Conservation (phyloP, 2,888 invertebrate genomes). For the Metopia argyrocephala region DNA sequence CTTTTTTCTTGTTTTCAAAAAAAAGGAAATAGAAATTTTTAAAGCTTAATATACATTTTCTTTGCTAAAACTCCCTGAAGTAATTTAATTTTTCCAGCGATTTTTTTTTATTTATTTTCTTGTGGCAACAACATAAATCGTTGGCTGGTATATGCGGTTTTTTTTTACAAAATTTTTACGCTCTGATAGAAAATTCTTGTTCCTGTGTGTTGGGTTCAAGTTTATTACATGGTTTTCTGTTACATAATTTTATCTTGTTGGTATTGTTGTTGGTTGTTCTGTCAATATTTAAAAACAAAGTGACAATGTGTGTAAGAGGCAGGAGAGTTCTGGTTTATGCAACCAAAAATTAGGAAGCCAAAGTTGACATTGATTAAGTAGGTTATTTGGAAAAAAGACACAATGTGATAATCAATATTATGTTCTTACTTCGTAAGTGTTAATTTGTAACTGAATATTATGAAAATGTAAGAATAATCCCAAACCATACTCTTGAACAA, state of each 20-base stretch:
- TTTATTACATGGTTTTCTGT: neutral
- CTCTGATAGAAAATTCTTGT: slow-evolving; percentile 1
- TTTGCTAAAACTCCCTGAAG: slow-evolving; percentile 13
- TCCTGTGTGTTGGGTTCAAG: neutral
- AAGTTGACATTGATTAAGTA: too few relatives aligned
- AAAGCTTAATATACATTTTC: neutral
- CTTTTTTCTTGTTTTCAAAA: neutral
- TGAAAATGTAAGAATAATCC: too few relatives aligned
- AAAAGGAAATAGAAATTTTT: neutral
- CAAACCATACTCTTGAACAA: too few relatives aligned
- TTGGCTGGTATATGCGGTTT: slow-evolving; percentile 14
- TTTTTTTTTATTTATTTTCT: neutral
- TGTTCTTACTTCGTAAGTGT: too few relatives aligned
- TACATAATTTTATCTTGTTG: slow-evolving; percentile 6
- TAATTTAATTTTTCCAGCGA: neutral
- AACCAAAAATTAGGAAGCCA: too few relatives aligned
- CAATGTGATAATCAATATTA: too few relatives aligned
- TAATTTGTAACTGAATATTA: too few relatives aligned
- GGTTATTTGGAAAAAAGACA: too few relatives aligned
- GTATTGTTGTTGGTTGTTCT: neutral
- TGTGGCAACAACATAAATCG: neutral
- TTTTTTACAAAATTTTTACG: slow-evolving; percentile 38
- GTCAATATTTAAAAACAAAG: slow-evolving; percentile 17
- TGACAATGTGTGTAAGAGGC: neutral
- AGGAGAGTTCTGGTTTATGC: too few relatives aligned